Evolutionary conservation across 92 coral and sea anemone genomes (phyloP).

Genomic region (Phenganax marumi): DNA sequence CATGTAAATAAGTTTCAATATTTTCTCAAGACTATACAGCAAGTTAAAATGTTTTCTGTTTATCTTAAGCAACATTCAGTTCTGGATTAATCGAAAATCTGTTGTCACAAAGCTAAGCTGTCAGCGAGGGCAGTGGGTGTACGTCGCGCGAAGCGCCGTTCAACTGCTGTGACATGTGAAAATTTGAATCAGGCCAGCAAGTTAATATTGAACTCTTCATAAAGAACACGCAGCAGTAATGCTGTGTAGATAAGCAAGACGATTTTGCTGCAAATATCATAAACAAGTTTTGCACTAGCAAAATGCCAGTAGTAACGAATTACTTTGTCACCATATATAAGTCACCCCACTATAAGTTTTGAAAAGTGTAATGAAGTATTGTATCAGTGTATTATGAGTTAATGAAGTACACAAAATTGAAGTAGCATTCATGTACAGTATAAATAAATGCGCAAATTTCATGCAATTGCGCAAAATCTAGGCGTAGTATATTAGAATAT

Average conservation of each 20-base stretch:
- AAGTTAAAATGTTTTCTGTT: not conserved
- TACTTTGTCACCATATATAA: not conserved
- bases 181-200: slow-evolving; percentile 6
- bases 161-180: slow-evolving; percentile 23
- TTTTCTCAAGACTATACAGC: not conserved
- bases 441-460: too few relatives aligned
- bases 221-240: slow-evolving; percentile 32
- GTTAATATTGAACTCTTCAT: slow-evolving; percentile 12
- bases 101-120: not conserved
- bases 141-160: slow-evolving; percentile 6
- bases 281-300: slow-evolving; percentile 16
- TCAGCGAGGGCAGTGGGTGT: slow-evolving; percentile 27
- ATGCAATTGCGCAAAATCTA: too few relatives aligned
- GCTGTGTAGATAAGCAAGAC: slow-evolving; percentile 43
- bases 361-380: not conserved
- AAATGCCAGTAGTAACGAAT: not conserved
- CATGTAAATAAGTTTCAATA: not conserved
- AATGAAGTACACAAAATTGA: not conserved
- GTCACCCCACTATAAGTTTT: not conserved
- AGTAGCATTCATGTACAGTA: not conserved
- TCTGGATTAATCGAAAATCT: slow-evolving; percentile 19
- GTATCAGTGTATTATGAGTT: not conserved
- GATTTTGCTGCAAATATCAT: slow-evolving; percentile 7
- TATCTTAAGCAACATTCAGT: not conserved
- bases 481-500: too few relatives aligned